These are phyloP conservation scores for Arbacia lixula DNA, from an alignment of 53 echinoderm and acorn worm genomes.

Conservation along the genomic window DNA sequence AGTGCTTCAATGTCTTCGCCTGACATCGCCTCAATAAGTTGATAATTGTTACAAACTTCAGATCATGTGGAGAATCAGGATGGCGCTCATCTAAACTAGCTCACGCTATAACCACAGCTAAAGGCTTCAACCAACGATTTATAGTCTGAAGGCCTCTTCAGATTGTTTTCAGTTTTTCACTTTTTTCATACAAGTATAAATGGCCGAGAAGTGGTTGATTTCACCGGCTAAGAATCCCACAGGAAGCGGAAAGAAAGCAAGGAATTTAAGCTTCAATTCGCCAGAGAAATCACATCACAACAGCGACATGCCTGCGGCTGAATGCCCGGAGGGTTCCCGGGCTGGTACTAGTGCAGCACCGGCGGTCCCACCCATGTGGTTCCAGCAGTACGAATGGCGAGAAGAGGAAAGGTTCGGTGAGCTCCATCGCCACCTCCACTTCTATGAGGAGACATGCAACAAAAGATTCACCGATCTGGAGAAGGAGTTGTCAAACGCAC, in stretches of 20 bases:
- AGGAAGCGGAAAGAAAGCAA: conserved; percentile 1
- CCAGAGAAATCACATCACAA: neutral
- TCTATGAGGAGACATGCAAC: neutral
- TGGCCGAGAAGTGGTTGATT: conserved; percentile 1
- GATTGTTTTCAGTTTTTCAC: neutral
- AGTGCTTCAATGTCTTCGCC: too few relatives aligned
- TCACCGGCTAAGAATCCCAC: neutral
- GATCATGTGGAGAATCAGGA: too few relatives aligned
- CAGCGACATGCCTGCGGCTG: neutral
- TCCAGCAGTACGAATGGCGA: conserved; percentile 4
- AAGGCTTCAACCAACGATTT: neutral
- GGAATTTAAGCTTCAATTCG: neutral
- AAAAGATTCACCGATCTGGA: neutral
- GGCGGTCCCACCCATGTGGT: neutral
- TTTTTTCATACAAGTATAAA: neutral
- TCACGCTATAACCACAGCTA: too few relatives aligned
- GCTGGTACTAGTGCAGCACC: neutral
- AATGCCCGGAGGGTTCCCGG: neutral
- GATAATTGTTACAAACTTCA: too few relatives aligned
- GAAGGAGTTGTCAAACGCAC: neutral
- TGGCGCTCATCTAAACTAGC: too few relatives aligned
- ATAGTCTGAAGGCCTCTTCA: neutral
- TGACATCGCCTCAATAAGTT: too few relatives aligned
- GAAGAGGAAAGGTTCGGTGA: neutral
- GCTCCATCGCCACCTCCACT: neutral